Evolutionary conservation across 2,113 vertebrate genomes (phyloP), one percentile per base, ranked within the genome.

Genomic region (Leptobrachium leishanense): DNA sequence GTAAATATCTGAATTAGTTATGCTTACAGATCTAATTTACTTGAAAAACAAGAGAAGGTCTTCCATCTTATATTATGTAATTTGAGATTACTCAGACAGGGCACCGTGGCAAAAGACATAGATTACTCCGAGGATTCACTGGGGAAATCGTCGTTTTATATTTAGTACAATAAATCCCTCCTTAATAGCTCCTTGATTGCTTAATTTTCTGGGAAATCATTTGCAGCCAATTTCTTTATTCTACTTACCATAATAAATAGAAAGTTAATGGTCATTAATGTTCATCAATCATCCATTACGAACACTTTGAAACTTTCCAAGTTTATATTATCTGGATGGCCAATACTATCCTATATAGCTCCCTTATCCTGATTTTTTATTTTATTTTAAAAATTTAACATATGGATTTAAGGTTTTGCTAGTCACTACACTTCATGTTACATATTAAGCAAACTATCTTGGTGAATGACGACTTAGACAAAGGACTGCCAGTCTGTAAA

Each of bases 161-260:
- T 74, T 85, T 83, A 82, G 66, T 75, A 81, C 83, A 84, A 78
- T 79, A 72, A 82, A 68, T 84, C 75, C 74, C 72, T 82, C 41
- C 65, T 66, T 83, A 83, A 74, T 79, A 66, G 50, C 75, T 71
- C 67, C 59, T 86, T 77, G 82, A 77, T 87, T 82, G 73, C 57
- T 87, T 87, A 41, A 82, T 84, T 87, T 86, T 85, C 78, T 69
- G 41, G 82, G 76, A 71, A 70, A 75, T 85, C 79, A 69, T 53
- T 41, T 83, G 31, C 3, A 73, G 74, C 63, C 72, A 74, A 68
- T 77, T 74, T 84, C 74, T 84, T 82, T 75, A 76, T 79, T 83
- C 75, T 72, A 50, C 55, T 84, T 82, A 74, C 68, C 77, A 73
- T 77, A 77, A 80, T n/a, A 72, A 82, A 74, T 81, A 84, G 62